Evolutionary conservation across 2,797 vertebrate genomes (phyloP).

Genomic region (Esox lucius): DNA sequence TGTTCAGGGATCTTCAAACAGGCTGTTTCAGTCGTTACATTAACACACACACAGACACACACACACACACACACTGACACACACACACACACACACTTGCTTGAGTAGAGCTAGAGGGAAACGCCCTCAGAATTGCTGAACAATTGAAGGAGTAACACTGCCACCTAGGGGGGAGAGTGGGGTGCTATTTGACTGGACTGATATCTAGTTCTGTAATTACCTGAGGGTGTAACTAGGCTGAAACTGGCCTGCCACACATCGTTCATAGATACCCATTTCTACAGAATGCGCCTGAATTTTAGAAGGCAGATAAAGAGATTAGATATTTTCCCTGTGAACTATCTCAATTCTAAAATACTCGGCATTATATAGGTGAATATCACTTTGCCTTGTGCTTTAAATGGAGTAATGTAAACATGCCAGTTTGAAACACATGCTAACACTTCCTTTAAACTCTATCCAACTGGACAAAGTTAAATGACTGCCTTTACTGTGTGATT

Average conservation of each 20-base stretch:
- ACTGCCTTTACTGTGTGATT: too few relatives aligned
- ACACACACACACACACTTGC: constrained; percentile 1
- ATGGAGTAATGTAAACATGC: too few relatives aligned
- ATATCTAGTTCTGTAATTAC: background rate
- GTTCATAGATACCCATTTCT: background rate
- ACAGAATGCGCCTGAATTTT: background rate
- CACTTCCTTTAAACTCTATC: too few relatives aligned
- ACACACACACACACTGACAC: background rate
- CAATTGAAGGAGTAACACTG: constrained; percentile 31
- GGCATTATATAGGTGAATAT: background rate
- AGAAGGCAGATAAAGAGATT: background rate
- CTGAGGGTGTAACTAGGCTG: background rate
- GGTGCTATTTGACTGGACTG: background rate
- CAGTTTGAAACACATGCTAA: too few relatives aligned
- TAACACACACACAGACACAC: constrained; percentile 5
- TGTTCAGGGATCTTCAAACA: constrained; percentile 5
- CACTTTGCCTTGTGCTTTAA: too few relatives aligned
- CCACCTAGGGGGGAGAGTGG: constrained; percentile 49
- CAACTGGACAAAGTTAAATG: too few relatives aligned
- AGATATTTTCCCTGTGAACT: background rate
- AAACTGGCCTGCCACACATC: background rate
- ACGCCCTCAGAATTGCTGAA: constrained; percentile 38
- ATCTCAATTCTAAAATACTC: background rate
- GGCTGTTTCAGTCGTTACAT: constrained; percentile 25
- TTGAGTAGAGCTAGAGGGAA: constrained; percentile 34